phyloP scores from a whole-genome alignment of 2,113 vertebrate species.

The Nettapus auritus region DNA sequence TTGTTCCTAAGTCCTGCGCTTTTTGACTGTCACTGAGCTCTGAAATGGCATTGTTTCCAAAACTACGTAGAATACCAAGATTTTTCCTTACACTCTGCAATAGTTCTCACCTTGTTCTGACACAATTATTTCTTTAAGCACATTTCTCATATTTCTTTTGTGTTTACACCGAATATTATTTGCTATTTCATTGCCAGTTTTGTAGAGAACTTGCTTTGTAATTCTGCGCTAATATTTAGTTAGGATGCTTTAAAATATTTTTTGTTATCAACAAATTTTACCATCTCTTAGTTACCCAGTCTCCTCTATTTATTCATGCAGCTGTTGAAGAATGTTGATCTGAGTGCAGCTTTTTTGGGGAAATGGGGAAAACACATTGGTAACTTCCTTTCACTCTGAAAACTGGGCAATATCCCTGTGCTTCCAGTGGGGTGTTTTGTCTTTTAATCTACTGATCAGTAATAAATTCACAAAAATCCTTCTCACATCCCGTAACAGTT shows the following conservation, averaged over 20 bases:
- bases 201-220: not conserved
- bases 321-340: not conserved
- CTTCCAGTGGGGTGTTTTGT: not conserved
- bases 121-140: not conserved
- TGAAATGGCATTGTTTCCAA: not conserved
- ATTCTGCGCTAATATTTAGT: not conserved
- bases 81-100: not conserved
- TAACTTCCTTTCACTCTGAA: not conserved
- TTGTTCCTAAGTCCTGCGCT: not conserved
- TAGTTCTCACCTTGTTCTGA: not conserved
- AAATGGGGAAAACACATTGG: not conserved
- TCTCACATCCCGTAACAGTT: not conserved
- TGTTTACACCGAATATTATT: not conserved
- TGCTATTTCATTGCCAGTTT: not conserved
- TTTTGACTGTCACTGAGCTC: not conserved
- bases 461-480: not conserved
- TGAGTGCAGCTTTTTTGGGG: not conserved
- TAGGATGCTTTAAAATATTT: fast-evolving
- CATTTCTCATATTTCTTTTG: not conserved
- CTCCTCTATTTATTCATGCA: not conserved
- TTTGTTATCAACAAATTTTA: not conserved
- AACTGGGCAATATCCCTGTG: fast-evolving
- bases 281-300: not conserved
- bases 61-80: not conserved
- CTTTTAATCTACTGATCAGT: not conserved